A percentile compares a stretch with the other conserved stretches of the same genome.
Evolutionary conservation across 2,888 invertebrate species (phyloP).

Genomic region (Poecilus cupreus): DNA sequence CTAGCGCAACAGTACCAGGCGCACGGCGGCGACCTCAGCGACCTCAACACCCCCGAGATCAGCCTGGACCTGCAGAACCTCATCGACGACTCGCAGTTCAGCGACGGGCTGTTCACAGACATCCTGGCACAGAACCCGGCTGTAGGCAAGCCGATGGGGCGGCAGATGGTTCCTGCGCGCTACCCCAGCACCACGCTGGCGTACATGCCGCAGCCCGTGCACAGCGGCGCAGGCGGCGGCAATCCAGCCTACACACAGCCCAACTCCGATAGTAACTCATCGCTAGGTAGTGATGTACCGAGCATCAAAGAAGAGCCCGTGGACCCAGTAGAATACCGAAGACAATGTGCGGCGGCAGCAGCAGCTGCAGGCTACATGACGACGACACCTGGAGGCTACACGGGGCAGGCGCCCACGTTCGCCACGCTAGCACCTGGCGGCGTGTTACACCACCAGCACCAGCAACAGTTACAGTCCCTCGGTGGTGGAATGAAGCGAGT

Average conservation of each 20-base stretch:
- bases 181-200: conserved; percentile 85
- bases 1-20: conserved; percentile 85
- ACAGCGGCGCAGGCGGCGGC: conserved; percentile 78
- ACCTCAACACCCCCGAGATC: conserved; percentile 94
- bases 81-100: conserved; percentile 92
- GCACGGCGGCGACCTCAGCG: conserved; percentile 84
- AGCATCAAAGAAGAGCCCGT: conserved; percentile 92
- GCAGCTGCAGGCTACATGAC: conserved; percentile 72
- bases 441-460: conserved; percentile 74
- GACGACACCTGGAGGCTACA: conserved; percentile 67
- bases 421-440: conserved; percentile 77
- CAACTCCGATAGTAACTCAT: conserved; percentile 72
- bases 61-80: conserved; percentile 93
- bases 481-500: conserved; percentile 67
- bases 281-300: conserved; percentile 78
- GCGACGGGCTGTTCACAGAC: conserved; percentile 90
- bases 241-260: conserved; percentile 1
- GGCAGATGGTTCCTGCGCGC: conserved; percentile 72
- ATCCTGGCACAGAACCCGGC: conserved; percentile 77
- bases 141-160: conserved; percentile 69
- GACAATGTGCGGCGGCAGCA: conserved; percentile 75
- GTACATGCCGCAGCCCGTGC: conserved; percentile 95
- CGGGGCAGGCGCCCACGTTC: conserved; percentile 69
- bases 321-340: conserved; percentile 84
- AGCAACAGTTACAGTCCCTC: conserved; percentile 70